These are phyloP conservation scores for Borostomias antarcticus DNA, from an alignment of 2,797 vertebrate species.

Conservation along the genomic window DNA sequence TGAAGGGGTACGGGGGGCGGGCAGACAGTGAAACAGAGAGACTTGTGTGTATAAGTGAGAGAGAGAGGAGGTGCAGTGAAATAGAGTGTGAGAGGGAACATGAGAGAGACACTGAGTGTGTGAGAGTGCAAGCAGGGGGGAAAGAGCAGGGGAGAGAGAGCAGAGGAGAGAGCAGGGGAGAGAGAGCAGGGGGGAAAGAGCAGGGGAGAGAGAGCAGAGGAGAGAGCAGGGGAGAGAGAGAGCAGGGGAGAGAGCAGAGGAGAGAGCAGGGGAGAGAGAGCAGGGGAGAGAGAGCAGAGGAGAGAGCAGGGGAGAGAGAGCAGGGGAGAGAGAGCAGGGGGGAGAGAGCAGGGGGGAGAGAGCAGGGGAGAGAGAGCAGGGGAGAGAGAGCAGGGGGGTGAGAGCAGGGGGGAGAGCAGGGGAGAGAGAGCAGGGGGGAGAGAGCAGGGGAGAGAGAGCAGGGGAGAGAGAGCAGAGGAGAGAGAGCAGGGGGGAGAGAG, in stretches of 20 bases:
- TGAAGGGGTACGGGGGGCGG: background rate
- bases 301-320: constrained; percentile 18
- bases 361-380: constrained; percentile 12
- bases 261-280: constrained; percentile 12
- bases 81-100: constrained; percentile 47
- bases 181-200: too few species aligned
- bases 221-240: constrained; percentile 21
- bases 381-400: constrained; percentile 14
- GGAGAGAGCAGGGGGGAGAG: constrained; percentile 40
- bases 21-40: background rate
- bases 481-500: constrained; percentile 43
- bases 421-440: too few species aligned
- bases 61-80: constrained; percentile 22
- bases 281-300: constrained; percentile 37
- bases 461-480: constrained; percentile 15
- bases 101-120: constrained; percentile 21
- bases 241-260: constrained; percentile 27
- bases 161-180: constrained; percentile 41
- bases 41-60: constrained; percentile 41
- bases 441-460: constrained; percentile 15
- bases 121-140: background rate
- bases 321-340: constrained; percentile 12
- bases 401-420: too few species aligned
- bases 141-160: constrained; percentile 35
- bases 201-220: constrained; percentile 17